Base-by-base conservation (phyloP, 1,140 invertebrate genomes). In the Proctacanthus coquilletti region DNA sequence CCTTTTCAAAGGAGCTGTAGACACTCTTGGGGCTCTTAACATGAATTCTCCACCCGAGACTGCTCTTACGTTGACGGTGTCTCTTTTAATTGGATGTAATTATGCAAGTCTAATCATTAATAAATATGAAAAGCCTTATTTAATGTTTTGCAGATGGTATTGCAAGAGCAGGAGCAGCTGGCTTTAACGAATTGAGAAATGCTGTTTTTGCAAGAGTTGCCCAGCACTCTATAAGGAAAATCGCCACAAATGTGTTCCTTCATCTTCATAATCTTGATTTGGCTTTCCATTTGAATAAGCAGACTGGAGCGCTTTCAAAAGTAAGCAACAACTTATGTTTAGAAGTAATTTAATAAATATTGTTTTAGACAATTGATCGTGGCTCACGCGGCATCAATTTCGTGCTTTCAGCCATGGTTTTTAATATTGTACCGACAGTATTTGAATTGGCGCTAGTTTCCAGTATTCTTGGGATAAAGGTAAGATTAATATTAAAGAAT, bases 131-230 rank as follows among this genome's bases (percentile, higher is more conserved):
- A 4, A 20, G 13, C 14, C 18, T 29, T 33, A 11, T 11, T 39
- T 31, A 3, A 32, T 27, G 13, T 10, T 44, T 38, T 36, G n/a
- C 15, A 97, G 93, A 98, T 77, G 95, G 95, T 39, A 66, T 91
- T 43, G 92, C 93, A 2, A 69, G 94, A 49, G 80, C 80, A 10
- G 78, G 85, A 42, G 80, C 92, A 14, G 76, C 86, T 2, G 81
- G 82, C 32, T 94, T 97, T 54, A 97, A 96, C 63, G 96, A 99
- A 66, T 55, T 98, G 9, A 65, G 95, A 36, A 98, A 98, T 68
- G 93, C 94, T 6, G 88, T 98, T 15, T 99, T 99, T 68, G 93
- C 93, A 4, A 84, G 80, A 63, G 95, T 99, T n/a, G 92, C 95
- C 0, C 94, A 98, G 58, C 80, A 87, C 61, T 98, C 94, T 5